Percentiles rank a stretch among this genome's conserved stretches.
Evolutionary conservation across 1,140 invertebrate species (phyloP).

Genomic region (Scylla paramamosain): DNA sequence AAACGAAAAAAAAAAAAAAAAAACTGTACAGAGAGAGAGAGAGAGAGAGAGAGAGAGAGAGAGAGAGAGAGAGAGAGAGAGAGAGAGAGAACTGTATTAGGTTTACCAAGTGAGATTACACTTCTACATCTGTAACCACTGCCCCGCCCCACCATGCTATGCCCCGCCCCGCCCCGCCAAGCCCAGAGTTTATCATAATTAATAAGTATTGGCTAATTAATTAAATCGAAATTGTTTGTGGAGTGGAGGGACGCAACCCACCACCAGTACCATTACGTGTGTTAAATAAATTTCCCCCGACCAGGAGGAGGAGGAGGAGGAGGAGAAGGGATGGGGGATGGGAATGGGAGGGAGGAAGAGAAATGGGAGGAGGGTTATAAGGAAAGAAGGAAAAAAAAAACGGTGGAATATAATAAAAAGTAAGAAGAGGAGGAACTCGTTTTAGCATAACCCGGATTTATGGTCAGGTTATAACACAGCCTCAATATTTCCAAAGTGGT

Average conservation of each 20-base stretch:
- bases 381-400: background rate
- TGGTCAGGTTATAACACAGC: background rate
- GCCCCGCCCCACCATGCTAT: background rate
- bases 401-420: background rate
- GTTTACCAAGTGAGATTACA: background rate
- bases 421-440: background rate
- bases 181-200: conserved; percentile 11
- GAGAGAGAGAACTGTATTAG: background rate
- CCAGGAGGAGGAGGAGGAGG: background rate
- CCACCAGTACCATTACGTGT: background rate
- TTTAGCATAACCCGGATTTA: background rate
- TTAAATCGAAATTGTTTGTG: conserved; percentile 58
- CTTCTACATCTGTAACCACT: background rate
- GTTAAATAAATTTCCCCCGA: conserved; percentile 37
- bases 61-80: background rate
- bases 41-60: background rate
- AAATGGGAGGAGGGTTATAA: background rate
- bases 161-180: background rate
- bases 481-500: background rate
- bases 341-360: background rate
- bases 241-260: conserved; percentile 12
- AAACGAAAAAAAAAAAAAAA: background rate
- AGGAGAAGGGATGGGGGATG: background rate
- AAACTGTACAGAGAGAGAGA: background rate
- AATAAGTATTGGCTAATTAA: conserved; percentile 55